Evolutionary conservation across 1,140 invertebrate genomes (phyloP).

Genomic region (Rhopalosiphum maidis): DNA sequence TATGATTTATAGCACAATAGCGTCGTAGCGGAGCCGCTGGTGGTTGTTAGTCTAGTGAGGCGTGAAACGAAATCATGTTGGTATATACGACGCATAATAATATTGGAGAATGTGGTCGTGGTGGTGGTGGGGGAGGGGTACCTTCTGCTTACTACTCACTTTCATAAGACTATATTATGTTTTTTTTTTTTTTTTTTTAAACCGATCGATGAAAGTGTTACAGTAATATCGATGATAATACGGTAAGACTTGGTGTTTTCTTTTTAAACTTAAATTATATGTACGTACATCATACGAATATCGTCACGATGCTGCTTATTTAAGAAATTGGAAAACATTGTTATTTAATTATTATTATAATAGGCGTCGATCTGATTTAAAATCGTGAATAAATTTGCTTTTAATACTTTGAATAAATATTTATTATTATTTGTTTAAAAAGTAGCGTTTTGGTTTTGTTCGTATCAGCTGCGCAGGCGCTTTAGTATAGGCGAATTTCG

Average conservation of each 20-base stretch:
- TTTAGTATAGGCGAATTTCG: not conserved
- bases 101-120: not conserved
- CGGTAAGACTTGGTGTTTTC: not conserved
- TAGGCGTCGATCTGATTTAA: too few relatives aligned
- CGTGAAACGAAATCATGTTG: not conserved
- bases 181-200: not conserved
- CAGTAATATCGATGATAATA: too few relatives aligned
- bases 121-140: fast-evolving
- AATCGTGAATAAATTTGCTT: too few relatives aligned
- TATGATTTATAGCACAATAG: not conserved
- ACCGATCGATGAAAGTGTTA: not conserved
- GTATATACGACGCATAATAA: not conserved
- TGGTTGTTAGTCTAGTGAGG: not conserved
- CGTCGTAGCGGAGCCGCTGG: not conserved
- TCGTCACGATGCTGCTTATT: not conserved
- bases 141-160: not conserved
- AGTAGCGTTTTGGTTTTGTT: too few relatives aligned
- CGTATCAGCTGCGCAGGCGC: too few relatives aligned
- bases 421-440: too few relatives aligned
- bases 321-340: too few relatives aligned
- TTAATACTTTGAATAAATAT: too few relatives aligned
- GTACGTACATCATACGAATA: not conserved
- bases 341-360: too few relatives aligned
- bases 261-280: not conserved
- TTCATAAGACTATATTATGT: not conserved